Evolutionary conservation across 1,140 invertebrate genomes (phyloP).

Genomic region (Diachasmimorpha longicaudata): DNA sequence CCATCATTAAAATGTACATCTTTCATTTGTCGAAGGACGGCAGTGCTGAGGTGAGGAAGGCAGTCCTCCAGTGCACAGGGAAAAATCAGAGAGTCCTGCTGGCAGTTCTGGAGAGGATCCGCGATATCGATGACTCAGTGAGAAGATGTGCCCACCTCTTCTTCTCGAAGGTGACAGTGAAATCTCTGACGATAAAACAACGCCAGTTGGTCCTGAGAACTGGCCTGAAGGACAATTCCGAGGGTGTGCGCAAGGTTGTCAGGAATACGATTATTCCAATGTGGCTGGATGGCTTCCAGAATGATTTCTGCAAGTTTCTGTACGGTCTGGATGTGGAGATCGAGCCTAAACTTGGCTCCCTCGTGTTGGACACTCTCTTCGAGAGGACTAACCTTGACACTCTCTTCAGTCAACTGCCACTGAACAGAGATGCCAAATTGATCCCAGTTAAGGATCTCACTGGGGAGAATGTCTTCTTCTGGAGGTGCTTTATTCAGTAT

Average conservation of each 20-base stretch:
- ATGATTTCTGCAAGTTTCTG: slow-evolving; percentile 69
- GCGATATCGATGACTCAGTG: slow-evolving; percentile 78
- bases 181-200: slow-evolving; percentile 73
- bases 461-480: slow-evolving; percentile 69
- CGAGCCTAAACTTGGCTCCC: slow-evolving; percentile 40
- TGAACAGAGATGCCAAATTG: slow-evolving; percentile 55
- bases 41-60: slow-evolving; percentile 66
- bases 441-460: slow-evolving; percentile 64
- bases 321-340: slow-evolving; percentile 67
- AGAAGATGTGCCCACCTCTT: slow-evolving; percentile 75
- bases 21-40: slow-evolving; percentile 80
- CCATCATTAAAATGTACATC: slow-evolving; percentile 79
- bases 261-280: slow-evolving; percentile 64
- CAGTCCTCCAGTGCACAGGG: slow-evolving; percentile 52
- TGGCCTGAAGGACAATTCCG: slow-evolving; percentile 71
- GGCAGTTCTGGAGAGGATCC: slow-evolving; percentile 71
- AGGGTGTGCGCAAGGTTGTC: slow-evolving; percentile 62
- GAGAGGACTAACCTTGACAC: slow-evolving; percentile 38
- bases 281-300: slow-evolving; percentile 71
- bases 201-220: slow-evolving; percentile 69
- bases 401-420: slow-evolving; percentile 45
- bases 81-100: slow-evolving; percentile 52
- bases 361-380: slow-evolving; percentile 45
- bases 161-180: slow-evolving; percentile 72
- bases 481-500: slow-evolving; percentile 67